Evolutionary conservation across 2,888 invertebrate genomes (phyloP).

Genomic region (Rhingia rostrata): DNA sequence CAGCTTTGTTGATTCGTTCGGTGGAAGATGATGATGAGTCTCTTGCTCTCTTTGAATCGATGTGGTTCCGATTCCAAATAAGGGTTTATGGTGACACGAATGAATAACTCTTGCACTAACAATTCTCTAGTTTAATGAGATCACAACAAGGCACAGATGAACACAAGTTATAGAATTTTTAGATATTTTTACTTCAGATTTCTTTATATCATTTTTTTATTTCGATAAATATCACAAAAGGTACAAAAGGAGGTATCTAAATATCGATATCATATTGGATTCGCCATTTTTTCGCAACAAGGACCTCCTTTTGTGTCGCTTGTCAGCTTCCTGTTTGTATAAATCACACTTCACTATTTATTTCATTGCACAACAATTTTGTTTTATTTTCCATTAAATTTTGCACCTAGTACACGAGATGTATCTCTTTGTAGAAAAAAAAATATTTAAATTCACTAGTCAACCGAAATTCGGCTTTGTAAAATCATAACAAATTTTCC

Average conservation of each 20-base stretch:
- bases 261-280: conserved; percentile 30
- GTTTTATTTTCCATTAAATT: neutral
- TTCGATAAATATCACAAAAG: conserved; percentile 2
- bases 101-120: neutral
- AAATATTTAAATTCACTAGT: conserved; percentile 54
- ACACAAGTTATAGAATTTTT: neutral
- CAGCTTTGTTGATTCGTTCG: conserved; percentile 45
- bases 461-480: conserved; percentile 5
- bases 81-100: neutral
- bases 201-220: neutral
- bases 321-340: conserved; percentile 14
- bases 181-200: neutral
- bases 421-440: conserved; percentile 28
- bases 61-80: conserved; percentile 10
- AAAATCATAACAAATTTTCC: conserved; percentile 3
- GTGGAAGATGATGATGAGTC: conserved; percentile 42
- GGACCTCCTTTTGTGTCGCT: conserved; percentile 58
- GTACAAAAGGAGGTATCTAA: conserved; percentile 34
- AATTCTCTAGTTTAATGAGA: conserved; percentile 12
- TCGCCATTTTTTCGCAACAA: conserved; percentile 70
- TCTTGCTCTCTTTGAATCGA: conserved; percentile 29
- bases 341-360: conserved; percentile 41
- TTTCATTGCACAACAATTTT: conserved; percentile 39
- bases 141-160: conserved; percentile 5
- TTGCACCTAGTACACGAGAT: conserved; percentile 36